These are phyloP conservation scores for Caenorhabditis zanzibari DNA, from an alignment of 2,888 invertebrate species.

Conservation along the genomic window DNA sequence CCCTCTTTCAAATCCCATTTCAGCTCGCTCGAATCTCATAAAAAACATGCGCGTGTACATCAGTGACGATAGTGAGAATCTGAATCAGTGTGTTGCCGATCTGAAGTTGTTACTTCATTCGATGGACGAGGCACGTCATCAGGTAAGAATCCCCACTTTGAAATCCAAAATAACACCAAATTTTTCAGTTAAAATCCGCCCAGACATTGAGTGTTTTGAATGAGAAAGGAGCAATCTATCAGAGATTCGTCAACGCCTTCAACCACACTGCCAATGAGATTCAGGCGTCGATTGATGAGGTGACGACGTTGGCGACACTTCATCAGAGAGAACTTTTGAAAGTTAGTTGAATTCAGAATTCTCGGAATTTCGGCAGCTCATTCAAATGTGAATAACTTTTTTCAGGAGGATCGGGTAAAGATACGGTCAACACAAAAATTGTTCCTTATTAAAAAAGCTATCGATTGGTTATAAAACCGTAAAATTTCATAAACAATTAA, in stretches of 20 bases:
- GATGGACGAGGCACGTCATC: conserved; percentile 52
- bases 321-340: conserved; percentile 53
- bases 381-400: too few relatives aligned
- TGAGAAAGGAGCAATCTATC: conserved; percentile 43
- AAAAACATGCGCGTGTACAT: conserved; percentile 51
- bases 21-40: conserved; percentile 43
- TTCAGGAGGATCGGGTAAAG: too few relatives aligned
- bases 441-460: too few relatives aligned
- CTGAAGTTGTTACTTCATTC: conserved; percentile 30
- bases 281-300: conserved; percentile 55
- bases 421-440: too few relatives aligned
- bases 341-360: background rate
- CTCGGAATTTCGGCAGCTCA: too few relatives aligned
- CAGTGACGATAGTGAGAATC: conserved; percentile 34
- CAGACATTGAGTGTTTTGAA: conserved; percentile 26
- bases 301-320: conserved; percentile 27
- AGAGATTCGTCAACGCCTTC: conserved; percentile 40
- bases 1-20: too few relatives aligned
- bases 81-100: conserved; percentile 27
- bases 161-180: too few relatives aligned
- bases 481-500: too few relatives aligned
- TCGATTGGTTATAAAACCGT: too few relatives aligned
- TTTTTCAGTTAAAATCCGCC: conserved; percentile 57
- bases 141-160: conserved; percentile 17
- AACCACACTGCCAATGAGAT: conserved; percentile 43